A percentile compares a stretch with the other conserved stretches of the same genome.
phyloP scores from a whole-genome alignment of 2,113 vertebrate species.

The Charadrius vociferus region DNA sequence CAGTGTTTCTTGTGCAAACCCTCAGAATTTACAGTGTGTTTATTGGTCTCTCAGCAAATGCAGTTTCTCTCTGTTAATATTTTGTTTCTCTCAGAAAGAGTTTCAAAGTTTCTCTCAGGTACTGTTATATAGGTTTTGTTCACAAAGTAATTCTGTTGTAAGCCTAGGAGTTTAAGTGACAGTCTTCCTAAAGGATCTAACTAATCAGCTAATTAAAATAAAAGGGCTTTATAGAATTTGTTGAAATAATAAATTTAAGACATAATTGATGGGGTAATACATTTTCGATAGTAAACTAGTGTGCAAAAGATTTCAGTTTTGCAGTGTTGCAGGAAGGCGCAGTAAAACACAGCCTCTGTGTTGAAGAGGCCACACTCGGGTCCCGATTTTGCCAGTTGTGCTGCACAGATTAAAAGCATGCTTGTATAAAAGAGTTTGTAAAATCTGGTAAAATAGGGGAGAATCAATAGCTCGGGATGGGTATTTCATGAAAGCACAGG shows the following conservation, averaged over 20 bases:
- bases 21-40: slow-evolving; percentile 50
- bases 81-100: not conserved
- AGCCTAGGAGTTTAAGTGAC: not conserved
- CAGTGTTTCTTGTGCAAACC: slow-evolving; percentile 45
- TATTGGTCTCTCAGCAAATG: slow-evolving; percentile 43
- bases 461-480: not conserved
- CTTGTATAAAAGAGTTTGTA: not conserved
- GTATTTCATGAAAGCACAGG: not conserved
- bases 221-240: not conserved
- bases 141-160: not conserved
- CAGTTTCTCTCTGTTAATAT: slow-evolving; percentile 22
- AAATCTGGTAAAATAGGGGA: not conserved
- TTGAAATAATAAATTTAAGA: not conserved
- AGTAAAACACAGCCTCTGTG: not conserved
- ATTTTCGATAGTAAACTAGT: not conserved
- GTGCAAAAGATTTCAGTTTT: not conserved
- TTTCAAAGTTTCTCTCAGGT: slow-evolving; percentile 31
- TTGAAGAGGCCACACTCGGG: not conserved
- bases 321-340: not conserved
- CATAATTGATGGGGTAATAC: not conserved
- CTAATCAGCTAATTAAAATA: not conserved
- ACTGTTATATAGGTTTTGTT: not conserved
- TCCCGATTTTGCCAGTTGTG: not conserved
- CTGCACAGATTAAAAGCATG: not conserved
- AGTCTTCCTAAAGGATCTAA: not conserved